Conservation (phyloP, 2,797 vertebrate genomes). For the Leuciscus waleckii region DNA sequence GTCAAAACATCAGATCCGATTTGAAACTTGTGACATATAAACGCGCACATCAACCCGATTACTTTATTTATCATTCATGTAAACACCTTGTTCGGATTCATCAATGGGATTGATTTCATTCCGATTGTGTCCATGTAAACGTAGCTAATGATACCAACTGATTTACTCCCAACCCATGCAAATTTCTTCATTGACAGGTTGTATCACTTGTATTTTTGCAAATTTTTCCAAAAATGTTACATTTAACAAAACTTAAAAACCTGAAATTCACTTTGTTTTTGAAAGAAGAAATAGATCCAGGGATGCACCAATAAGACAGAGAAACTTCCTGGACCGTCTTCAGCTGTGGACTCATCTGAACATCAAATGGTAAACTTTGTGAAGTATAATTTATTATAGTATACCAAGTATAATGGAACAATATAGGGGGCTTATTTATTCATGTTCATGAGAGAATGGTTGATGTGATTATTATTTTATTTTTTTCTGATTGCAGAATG, state of each 20-base stretch:
- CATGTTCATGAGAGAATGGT: background rate
- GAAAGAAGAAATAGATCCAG: background rate
- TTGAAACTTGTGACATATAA: too few species aligned
- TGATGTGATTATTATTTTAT: background rate
- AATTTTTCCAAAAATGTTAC: background rate
- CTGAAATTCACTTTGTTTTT: background rate
- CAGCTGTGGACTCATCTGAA: background rate
- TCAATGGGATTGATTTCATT: too few species aligned
- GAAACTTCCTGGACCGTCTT: conserved; percentile 2
- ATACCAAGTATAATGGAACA: conserved; percentile 8
- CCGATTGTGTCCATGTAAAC: too few species aligned
- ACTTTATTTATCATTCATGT: too few species aligned
- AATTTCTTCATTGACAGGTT: conserved; percentile 21
- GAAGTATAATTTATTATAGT: background rate
- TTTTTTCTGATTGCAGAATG: background rate
- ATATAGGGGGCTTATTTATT: background rate
- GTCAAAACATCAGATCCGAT: too few species aligned
- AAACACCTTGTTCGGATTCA: too few species aligned
- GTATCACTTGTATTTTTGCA: background rate
- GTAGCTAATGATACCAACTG: background rate
- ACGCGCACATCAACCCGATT: too few species aligned
- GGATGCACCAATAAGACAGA: background rate
- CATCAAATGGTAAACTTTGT: background rate
- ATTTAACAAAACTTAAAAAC: background rate
- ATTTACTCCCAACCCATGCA: background rate